Percentiles rank a stretch among this genome's conserved stretches.
These are phyloP conservation scores for Harpagoxenus sublaevis DNA, from an alignment of 2,888 invertebrate species.

Conservation along the genomic window DNA sequence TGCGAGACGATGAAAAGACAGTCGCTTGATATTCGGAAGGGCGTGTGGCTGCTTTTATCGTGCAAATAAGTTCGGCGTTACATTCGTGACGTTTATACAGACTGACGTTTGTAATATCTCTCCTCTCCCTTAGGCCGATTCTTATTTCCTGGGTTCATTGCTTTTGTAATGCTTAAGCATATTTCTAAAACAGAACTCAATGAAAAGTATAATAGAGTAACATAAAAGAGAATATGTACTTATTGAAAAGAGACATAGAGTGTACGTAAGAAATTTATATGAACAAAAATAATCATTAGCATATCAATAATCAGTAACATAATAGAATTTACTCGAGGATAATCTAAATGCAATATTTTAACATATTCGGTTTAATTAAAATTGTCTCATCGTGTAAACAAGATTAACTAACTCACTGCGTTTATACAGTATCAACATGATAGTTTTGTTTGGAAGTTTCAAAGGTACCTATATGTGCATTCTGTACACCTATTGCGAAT, in stretches of 20 bases:
- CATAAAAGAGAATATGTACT: too few relatives aligned
- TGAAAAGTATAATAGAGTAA: too few relatives aligned
- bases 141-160: too few relatives aligned
- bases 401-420: neutral
- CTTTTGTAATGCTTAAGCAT: too few relatives aligned
- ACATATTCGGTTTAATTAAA: neutral
- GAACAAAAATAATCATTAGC: neutral
- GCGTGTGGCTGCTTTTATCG: constrained; percentile 62
- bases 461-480: neutral
- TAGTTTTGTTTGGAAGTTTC: neutral
- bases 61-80: neutral
- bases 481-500: neutral
- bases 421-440: constrained; percentile 6
- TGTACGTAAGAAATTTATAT: neutral
- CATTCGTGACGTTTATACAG: too few relatives aligned
- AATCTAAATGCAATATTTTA: neutral
- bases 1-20: constrained; percentile 61
- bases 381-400: neutral
- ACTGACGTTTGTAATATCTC: too few relatives aligned
- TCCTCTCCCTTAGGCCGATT: neutral
- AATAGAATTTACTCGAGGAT: neutral
- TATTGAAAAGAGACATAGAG: too few relatives aligned
- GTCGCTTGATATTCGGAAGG: constrained; percentile 67
- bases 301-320: neutral
- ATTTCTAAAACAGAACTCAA: too few relatives aligned